A percentile compares a stretch with the other conserved stretches of the same genome.
Conservation (phyloP, 2,888 invertebrate genomes). For the Orthonychiurus folsomi region DNA sequence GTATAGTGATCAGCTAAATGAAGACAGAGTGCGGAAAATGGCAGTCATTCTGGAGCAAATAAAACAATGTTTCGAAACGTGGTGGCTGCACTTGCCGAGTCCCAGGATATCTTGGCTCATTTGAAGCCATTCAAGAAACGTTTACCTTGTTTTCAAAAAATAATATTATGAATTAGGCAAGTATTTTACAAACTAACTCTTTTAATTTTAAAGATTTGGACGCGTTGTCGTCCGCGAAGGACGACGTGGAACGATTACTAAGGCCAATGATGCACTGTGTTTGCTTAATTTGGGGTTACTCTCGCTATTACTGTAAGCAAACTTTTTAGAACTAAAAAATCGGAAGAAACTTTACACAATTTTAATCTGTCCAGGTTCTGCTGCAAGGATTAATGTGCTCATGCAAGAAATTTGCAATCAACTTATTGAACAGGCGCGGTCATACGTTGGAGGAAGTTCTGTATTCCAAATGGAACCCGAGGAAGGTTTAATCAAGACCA, state of each 20-base stretch:
- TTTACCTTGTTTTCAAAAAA: too few species aligned
- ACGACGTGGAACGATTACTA: constrained; percentile 67
- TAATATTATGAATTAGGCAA: too few species aligned
- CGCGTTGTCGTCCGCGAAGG: constrained; percentile 65
- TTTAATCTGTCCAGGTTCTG: too few species aligned
- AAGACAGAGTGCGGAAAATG: constrained; percentile 78
- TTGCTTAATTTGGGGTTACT: constrained; percentile 83
- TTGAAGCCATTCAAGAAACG: constrained; percentile 66
- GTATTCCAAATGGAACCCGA: constrained; percentile 92
- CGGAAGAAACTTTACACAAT: too few species aligned
- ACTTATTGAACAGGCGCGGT: constrained; percentile 78
- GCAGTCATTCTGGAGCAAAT: constrained; percentile 78
- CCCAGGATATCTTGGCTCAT: constrained; percentile 79
- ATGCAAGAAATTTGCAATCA: constrained; percentile 84
- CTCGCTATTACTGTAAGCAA: constrained; percentile 84
- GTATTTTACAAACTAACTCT: too few species aligned
- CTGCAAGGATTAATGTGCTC: constrained; percentile 76
- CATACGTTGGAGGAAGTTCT: constrained; percentile 80
- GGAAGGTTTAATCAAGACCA: constrained; percentile 49
- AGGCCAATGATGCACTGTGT: constrained; percentile 75
- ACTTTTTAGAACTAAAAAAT: too few species aligned
- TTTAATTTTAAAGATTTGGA: constrained; percentile 66
- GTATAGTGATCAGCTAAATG: constrained; percentile 76
- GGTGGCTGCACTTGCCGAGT: constrained; percentile 78
- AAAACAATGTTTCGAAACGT: constrained; percentile 80